phyloP scores from a whole-genome alignment of 2,888 invertebrate genomes.

The Spilosoma lubricipeda region DNA sequence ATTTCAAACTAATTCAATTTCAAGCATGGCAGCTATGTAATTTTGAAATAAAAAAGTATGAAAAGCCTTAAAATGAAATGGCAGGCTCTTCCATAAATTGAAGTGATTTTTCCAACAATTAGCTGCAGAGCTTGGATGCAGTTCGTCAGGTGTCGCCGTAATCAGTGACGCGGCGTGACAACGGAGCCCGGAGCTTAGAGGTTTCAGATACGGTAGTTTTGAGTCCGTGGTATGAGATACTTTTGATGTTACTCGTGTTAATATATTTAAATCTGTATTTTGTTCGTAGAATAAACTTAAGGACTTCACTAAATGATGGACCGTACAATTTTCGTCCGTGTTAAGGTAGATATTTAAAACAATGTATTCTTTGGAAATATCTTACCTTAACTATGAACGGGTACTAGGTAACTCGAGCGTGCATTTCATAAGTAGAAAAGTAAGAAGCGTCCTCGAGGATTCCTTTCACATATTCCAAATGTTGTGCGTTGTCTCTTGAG shows the following conservation, averaged over 20 bases:
- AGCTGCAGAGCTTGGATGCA: conserved; percentile 47
- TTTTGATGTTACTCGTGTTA: neutral
- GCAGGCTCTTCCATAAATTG: conserved; percentile 27
- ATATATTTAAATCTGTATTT: neutral
- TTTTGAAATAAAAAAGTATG: neutral
- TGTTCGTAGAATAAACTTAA: neutral
- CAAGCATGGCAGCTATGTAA: neutral
- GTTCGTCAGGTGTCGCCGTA: conserved; percentile 59
- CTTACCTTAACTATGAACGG: too few relatives aligned
- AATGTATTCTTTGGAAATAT: too few relatives aligned
- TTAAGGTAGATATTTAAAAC: too few relatives aligned
- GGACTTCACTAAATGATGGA: too few relatives aligned
- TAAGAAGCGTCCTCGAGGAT: too few relatives aligned
- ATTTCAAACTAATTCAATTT: too few relatives aligned
- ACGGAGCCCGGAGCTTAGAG: neutral
- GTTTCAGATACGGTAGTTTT: conserved; percentile 40
- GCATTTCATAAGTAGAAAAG: too few relatives aligned
- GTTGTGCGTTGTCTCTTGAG: neutral
- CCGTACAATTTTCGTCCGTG: too few relatives aligned
- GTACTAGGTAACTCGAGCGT: too few relatives aligned
- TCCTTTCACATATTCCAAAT: neutral
- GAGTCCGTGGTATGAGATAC: neutral
- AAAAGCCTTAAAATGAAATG: neutral
- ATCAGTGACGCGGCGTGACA: conserved; percentile 51
- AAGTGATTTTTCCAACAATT: conserved; percentile 49